Percentiles rank a stretch among this genome's conserved stretches.
phyloP scores from a whole-genome alignment of 1,140 invertebrate genomes.

The Triops longicaudatus region DNA sequence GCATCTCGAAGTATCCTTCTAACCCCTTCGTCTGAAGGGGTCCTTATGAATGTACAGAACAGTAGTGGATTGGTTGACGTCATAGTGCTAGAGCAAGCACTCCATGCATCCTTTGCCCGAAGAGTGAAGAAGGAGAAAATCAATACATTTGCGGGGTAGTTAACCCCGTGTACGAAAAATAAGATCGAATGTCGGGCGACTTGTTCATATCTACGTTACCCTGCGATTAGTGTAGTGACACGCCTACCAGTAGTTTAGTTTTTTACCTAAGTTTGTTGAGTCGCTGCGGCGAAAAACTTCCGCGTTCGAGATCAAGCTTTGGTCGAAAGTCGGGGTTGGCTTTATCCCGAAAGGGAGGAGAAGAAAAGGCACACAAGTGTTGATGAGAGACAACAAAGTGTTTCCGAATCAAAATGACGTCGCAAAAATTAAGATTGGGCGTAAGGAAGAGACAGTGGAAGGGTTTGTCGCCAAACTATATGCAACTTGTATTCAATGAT shows the following conservation, averaged over 20 bases:
- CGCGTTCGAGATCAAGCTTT: background rate
- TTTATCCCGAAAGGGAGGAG: background rate
- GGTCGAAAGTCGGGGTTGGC: background rate
- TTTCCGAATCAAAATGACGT: background rate
- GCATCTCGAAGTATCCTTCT: background rate
- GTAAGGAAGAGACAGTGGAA: background rate
- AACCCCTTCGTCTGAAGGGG: background rate
- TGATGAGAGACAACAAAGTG: background rate
- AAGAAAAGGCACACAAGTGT: background rate
- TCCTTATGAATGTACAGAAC: background rate
- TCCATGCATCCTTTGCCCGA: background rate
- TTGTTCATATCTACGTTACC: background rate
- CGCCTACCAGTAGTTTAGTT: background rate
- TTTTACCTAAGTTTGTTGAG: background rate
- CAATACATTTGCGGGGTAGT: conserved; percentile 11
- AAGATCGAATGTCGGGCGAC: background rate
- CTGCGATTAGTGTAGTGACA: background rate
- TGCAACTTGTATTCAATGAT: background rate
- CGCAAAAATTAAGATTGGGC: background rate
- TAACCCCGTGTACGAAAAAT: background rate
- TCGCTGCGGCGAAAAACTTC: background rate
- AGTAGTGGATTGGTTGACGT: background rate
- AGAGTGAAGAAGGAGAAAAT: background rate
- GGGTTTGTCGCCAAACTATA: background rate
- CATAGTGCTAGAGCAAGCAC: background rate